Percentiles rank a stretch among this genome's conserved stretches.
Conservation (phyloP, 2,113 vertebrate genomes). For the Notarius lentiginosus region DNA sequence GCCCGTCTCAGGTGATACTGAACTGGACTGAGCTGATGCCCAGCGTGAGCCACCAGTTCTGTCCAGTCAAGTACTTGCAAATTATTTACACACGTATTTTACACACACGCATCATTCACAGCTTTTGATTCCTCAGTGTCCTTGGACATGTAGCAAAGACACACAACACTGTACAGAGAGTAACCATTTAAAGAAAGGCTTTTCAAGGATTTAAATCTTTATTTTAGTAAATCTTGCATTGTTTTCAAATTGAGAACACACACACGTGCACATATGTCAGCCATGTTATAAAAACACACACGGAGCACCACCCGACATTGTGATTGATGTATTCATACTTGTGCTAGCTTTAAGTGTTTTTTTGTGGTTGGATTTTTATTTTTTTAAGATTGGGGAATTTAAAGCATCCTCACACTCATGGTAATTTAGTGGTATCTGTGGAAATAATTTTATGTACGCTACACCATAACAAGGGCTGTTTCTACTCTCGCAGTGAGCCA, state of each 20-base stretch:
- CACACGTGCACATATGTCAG: no score
- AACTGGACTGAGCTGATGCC: conserved; percentile 18
- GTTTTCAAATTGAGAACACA: neutral
- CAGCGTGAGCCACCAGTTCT: conserved; percentile 5
- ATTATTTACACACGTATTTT: neutral
- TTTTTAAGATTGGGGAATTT: neutral
- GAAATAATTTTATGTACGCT: neutral
- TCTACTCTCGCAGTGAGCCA: neutral
- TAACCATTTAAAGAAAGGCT: neutral
- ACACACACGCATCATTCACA: neutral
- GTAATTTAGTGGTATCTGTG: neutral
- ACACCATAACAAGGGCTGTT: conserved; percentile 38
- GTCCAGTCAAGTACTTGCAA: conserved; percentile 16
- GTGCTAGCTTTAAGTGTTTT: conserved; percentile 5
- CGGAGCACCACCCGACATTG: neutral
- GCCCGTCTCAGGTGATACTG: conserved; percentile 40
- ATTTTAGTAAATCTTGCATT: neutral
- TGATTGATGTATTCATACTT: conserved; percentile 26
- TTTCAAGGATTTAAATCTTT: conserved; percentile 5
- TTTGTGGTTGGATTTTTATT: neutral
- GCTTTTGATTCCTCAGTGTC: conserved; percentile 7
- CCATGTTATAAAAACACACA: neutral
- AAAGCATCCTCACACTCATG: neutral
- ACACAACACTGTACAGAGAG: conserved; percentile 34
- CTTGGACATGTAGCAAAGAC: conserved; percentile 34